Percentiles rank a stretch among this genome's conserved stretches.
phyloP scores from a whole-genome alignment of 1,140 invertebrate species.

The Leptestheria dahalacensis region DNA sequence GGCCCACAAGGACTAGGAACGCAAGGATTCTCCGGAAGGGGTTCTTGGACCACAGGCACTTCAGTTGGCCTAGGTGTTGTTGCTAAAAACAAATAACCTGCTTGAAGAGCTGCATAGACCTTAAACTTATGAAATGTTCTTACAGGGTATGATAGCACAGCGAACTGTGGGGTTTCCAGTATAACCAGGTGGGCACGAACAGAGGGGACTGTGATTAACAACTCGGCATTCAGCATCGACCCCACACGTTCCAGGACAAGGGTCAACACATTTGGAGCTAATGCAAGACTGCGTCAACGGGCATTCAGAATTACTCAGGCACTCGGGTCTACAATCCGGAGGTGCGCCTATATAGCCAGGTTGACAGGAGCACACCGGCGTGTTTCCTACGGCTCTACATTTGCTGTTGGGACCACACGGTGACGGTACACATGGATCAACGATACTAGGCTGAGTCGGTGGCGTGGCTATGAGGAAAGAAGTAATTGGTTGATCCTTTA shows the following conservation, averaged over 20 bases:
- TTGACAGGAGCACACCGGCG: slow-evolving; percentile 49
- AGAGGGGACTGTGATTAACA: slow-evolving; percentile 56
- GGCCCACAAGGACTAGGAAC: slow-evolving; percentile 62
- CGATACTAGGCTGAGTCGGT: slow-evolving; percentile 29
- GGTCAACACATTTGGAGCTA: slow-evolving; percentile 66
- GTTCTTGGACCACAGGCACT: slow-evolving; percentile 34
- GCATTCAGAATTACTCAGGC: slow-evolving; percentile 61
- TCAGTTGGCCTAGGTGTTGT: neutral
- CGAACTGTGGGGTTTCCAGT: slow-evolving; percentile 62
- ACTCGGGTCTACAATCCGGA: slow-evolving; percentile 51
- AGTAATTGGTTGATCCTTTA: slow-evolving; percentile 8
- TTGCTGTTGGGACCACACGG: slow-evolving; percentile 50
- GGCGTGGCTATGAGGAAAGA: slow-evolving; percentile 24
- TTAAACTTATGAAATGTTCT: neutral
- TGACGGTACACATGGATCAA: slow-evolving; percentile 40
- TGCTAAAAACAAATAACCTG: slow-evolving; percentile 12
- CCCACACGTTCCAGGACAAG: slow-evolving; percentile 65
- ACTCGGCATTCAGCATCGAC: slow-evolving; percentile 61
- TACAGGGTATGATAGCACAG: slow-evolving; percentile 6
- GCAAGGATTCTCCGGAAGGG: slow-evolving; percentile 43
- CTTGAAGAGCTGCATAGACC: too few species aligned
- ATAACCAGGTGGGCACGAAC: slow-evolving; percentile 54
- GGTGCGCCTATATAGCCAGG: slow-evolving; percentile 44
- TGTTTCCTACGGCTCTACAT: slow-evolving; percentile 45
- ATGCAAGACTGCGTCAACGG: slow-evolving; percentile 58